Conservation (phyloP, 2,113 vertebrate genomes). For the Gopherus flavomarginatus region DNA sequence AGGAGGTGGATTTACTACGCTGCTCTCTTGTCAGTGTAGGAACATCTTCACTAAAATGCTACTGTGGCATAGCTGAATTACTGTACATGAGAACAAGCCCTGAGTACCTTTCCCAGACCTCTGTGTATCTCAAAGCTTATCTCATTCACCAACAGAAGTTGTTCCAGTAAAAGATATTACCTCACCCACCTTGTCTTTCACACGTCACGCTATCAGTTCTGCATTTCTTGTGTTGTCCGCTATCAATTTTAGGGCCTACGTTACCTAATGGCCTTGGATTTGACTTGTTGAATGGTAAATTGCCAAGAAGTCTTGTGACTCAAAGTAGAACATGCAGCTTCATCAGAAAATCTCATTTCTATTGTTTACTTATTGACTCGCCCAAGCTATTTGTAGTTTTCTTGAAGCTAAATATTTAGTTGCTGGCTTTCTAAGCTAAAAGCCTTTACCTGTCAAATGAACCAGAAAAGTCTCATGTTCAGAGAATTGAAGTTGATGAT, state of each 20-base stretch:
- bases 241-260: neutral
- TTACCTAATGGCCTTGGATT: neutral
- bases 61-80: neutral
- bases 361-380: neutral
- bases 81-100: neutral
- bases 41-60: neutral
- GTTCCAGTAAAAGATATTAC: neutral
- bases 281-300: neutral
- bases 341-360: neutral
- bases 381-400: neutral
- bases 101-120: neutral
- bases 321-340: neutral
- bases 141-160: neutral
- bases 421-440: neutral
- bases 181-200: neutral
- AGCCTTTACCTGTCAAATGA: constrained; percentile 4
- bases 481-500: neutral
- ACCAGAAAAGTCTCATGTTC: constrained; percentile 9
- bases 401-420: constrained; percentile 16
- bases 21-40: neutral
- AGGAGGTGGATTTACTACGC: neutral
- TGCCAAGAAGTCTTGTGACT: neutral
- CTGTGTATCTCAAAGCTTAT: neutral
- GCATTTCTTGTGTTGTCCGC: neutral
- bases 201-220: neutral